Evolutionary conservation across 1,140 invertebrate species (phyloP), one percentile per base, ranked within the genome.

Genomic region (Ctenoplectra terminalis): DNA sequence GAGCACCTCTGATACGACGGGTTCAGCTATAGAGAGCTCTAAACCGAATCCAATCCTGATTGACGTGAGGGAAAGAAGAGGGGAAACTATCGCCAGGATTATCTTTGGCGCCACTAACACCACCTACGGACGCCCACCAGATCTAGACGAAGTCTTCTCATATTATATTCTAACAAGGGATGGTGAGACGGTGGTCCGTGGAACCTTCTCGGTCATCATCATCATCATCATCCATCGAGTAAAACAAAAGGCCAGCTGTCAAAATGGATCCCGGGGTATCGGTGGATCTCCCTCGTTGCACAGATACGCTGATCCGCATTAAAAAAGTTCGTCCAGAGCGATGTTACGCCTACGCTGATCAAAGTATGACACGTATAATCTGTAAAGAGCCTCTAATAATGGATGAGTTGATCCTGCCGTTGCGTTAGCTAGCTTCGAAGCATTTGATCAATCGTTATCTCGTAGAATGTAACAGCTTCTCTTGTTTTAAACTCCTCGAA

Each of bases 1-100:
- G 91, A 92, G 90, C 90, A 91, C 85, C 90, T 87, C 90, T 90
- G 89, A 88, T 85, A 87, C 82, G 74, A 83, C 81, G 74, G 87
- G 82, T 89, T 88, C 84, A 88, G 86, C 88, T 89, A 91, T 89
- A 90, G 91, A 91, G 90, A 90, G 84, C 87, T 92, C 87, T 90
- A 92, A 90, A 90, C 90, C 85, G 89, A 92, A 88, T 90, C 88
- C 91, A 92, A 93, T 93, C 92, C 92, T 93, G 92, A 93, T 91
- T 93, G 92, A 93, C 92, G 89, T 90, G 85, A 66, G 66, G 70
- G 84, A 88, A 89, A 90, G 89, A 88, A 88, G 86, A 88, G 85
- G 88, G 90, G 90, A 88, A 90, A 90, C 90, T 91, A 91, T 90
- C 87, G 84, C 83, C 67, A 79, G 92, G 92, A 93, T 92, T 93